These are phyloP conservation scores for Cromileptes altivelis DNA, from an alignment of 2,113 vertebrate genomes.

Conservation along the genomic window DNA sequence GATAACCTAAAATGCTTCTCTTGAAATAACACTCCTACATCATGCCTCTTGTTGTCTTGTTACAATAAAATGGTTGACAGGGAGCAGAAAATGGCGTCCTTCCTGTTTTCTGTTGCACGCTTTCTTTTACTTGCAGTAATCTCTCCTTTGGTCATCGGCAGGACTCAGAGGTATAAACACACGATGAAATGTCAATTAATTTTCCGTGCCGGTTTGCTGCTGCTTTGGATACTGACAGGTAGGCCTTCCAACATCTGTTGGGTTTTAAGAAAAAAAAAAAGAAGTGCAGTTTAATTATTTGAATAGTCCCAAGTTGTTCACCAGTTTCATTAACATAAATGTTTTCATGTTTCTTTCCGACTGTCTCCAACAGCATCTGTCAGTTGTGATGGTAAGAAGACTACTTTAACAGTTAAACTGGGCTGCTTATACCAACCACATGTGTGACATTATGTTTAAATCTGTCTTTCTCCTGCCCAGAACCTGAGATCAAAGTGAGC, in stretches of 20 bases:
- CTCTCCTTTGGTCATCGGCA: conserved; percentile 19
- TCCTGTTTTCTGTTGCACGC: conserved; percentile 16
- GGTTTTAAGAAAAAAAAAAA: neutral
- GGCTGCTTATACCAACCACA: accelerated
- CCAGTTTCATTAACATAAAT: neutral
- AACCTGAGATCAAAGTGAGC: accelerated
- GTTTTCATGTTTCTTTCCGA: neutral
- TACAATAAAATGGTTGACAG: conserved; percentile 68
- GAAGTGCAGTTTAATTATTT: neutral
- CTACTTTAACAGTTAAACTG: neutral
- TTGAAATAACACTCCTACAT: accelerated
- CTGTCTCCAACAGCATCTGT: conserved; percentile 41
- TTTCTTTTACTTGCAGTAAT: neutral
- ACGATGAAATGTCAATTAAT: conserved; percentile 24
- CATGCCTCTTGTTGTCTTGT: neutral
- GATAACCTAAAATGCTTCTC: accelerated
- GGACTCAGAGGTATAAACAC: neutral
- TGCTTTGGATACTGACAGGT: conserved; percentile 70
- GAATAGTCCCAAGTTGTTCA: neutral
- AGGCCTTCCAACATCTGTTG: neutral
- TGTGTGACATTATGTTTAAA: neutral
- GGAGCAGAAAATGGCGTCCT: conserved; percentile 67
- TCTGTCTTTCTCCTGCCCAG: neutral
- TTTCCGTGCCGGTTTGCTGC: conserved; percentile 18
- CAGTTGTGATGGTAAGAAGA: conserved; percentile 1